A percentile compares a stretch with the other conserved stretches of the same genome.
Evolutionary conservation across 2,888 invertebrate genomes (phyloP).

Genomic region (Zygothrica quintamaculata): DNA sequence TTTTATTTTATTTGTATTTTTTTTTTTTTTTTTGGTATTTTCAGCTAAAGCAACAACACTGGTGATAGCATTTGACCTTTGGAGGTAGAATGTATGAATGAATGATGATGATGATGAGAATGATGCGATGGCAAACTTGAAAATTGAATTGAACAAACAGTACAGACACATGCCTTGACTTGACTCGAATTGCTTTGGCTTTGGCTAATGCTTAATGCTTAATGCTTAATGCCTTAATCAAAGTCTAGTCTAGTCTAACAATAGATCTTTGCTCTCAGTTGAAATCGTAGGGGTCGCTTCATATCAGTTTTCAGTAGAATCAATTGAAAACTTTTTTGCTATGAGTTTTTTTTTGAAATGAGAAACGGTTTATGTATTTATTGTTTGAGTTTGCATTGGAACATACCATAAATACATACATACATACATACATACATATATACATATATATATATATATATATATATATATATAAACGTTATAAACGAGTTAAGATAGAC

Average conservation of each 20-base stretch:
- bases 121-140: too few species aligned
- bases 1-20: too few species aligned
- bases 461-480: too few species aligned
- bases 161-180: conserved; percentile 1
- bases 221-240: conserved; percentile 33
- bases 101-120: not conserved
- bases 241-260: conserved; percentile 33
- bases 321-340: conserved; percentile 53
- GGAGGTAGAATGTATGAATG: not conserved
- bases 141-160: not conserved
- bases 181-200: too few species aligned
- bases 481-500: conserved; percentile 1
- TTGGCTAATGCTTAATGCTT: too few species aligned
- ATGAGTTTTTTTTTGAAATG: conserved; percentile 53
- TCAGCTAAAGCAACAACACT: conserved; percentile 10
- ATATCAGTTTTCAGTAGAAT: conserved; percentile 45
- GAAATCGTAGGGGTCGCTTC: conserved; percentile 18
- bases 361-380: conserved; percentile 47
- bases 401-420: conserved; percentile 12
- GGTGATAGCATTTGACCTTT: conserved; percentile 40
- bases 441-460: too few species aligned
- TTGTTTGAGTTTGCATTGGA: conserved; percentile 14
- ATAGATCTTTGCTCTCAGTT: conserved; percentile 17
- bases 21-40: too few species aligned
- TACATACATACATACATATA: too few species aligned